phyloP scores from a whole-genome alignment of 2,113 vertebrate genomes.

The Theropithecus gelada region DNA sequence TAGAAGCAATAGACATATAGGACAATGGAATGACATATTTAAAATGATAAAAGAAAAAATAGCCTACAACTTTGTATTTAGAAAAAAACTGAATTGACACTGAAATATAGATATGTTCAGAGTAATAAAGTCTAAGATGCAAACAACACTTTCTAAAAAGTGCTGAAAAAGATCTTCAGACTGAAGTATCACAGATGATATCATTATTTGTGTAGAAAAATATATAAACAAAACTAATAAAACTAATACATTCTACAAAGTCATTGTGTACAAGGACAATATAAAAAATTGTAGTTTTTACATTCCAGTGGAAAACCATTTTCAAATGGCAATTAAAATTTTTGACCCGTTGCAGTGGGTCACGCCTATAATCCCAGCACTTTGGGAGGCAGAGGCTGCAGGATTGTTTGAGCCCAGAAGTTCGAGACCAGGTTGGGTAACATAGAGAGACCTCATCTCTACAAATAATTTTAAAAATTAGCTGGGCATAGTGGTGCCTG shows the following conservation, averaged over 20 bases:
- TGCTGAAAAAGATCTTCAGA: not conserved
- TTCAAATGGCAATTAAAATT: not conserved
- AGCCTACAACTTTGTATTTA: not conserved
- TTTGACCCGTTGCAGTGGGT: no score
- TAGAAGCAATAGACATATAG: not conserved
- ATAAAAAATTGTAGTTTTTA: not conserved
- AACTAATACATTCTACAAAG: not conserved
- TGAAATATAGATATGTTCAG: not conserved
- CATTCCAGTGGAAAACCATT: not conserved
- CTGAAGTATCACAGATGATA: not conserved
- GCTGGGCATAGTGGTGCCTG: accelerated
- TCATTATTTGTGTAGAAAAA: not conserved
- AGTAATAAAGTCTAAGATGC: not conserved
- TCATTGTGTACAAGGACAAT: not conserved
- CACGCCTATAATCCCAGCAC: no score
- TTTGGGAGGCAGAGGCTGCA: no score
- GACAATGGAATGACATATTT: not conserved
- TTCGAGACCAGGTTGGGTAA: no score
- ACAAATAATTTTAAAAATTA: no score
- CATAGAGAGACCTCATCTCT: no score
- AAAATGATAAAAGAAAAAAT: not conserved
- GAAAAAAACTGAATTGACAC: not conserved
- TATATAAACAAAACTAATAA: not conserved
- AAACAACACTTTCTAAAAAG: not conserved
- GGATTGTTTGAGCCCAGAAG: no score